phyloP scores from a whole-genome alignment of 2,797 vertebrate genomes.

The Remorina albescens region DNA sequence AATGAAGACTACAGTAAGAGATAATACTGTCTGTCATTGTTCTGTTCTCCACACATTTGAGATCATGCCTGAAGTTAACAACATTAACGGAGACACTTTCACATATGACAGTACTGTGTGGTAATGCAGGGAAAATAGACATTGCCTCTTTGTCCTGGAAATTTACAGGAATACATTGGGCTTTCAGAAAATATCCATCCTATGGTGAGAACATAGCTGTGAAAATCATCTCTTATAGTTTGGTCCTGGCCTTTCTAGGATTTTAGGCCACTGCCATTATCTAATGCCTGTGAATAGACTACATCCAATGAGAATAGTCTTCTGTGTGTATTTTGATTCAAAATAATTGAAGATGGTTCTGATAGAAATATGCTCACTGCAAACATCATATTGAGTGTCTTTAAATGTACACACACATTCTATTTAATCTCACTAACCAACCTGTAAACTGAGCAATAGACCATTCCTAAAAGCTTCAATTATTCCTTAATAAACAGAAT shows the following conservation, averaged over 20 bases:
- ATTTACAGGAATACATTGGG: too few relatives aligned
- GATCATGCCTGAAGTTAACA: background rate
- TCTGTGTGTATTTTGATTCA: too few relatives aligned
- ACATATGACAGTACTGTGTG: too few relatives aligned
- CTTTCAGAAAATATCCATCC: background rate
- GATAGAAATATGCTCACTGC: background rate
- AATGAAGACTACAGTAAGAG: background rate
- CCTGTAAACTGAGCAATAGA: background rate
- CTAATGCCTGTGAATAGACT: background rate
- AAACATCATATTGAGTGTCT: background rate
- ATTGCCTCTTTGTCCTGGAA: too few relatives aligned
- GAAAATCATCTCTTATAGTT: conserved; percentile 1
- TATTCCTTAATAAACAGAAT: background rate
- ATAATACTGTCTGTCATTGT: background rate
- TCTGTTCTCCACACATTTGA: too few relatives aligned
- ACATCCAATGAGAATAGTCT: background rate
- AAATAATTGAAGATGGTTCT: background rate
- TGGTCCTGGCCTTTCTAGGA: conserved; percentile 1
- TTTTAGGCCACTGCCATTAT: background rate
- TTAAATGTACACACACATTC: background rate
- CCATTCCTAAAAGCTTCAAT: background rate
- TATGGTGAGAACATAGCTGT: conserved; percentile 7
- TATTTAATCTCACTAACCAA: background rate
- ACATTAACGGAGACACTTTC: background rate
- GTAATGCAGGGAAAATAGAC: too few relatives aligned